Percentiles rank a stretch among this genome's conserved stretches.
Evolutionary conservation across 2,888 invertebrate genomes (phyloP).

Genomic region (Sarcophaga subvicina): DNA sequence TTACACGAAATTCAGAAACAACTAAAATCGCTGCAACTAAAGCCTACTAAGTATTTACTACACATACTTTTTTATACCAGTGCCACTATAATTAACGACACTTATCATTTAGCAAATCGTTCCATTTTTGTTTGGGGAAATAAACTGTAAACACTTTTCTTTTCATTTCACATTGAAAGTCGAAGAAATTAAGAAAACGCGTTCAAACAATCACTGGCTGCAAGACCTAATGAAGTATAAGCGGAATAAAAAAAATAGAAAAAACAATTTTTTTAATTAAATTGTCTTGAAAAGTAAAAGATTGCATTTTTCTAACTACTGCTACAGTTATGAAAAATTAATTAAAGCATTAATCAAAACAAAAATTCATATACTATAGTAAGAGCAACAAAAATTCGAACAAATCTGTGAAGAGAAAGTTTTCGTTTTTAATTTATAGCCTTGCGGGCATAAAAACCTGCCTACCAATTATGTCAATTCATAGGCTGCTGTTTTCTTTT

Average conservation of each 20-base stretch:
- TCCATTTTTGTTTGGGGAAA: too few species aligned
- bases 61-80: too few species aligned
- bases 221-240: too few species aligned
- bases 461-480: constrained; percentile 61
- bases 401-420: constrained; percentile 62
- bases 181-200: background rate
- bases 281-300: background rate
- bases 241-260: background rate
- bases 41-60: too few species aligned
- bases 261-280: background rate
- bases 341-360: constrained; percentile 47
- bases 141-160: too few species aligned
- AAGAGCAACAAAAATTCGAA: background rate
- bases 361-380: background rate
- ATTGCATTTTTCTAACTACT: background rate
- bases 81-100: too few species aligned
- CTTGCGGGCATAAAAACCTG: constrained; percentile 24
- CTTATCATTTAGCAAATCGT: too few species aligned
- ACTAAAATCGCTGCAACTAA: too few species aligned
- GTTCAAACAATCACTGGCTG: background rate
- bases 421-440: constrained; percentile 18
- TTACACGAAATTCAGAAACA: too few species aligned
- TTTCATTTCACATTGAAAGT: background rate
- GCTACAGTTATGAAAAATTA: constrained; percentile 26
- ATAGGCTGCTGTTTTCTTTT: constrained; percentile 4